Conservation (phyloP, 2,888 invertebrate species). For the Apantesis nais region DNA sequence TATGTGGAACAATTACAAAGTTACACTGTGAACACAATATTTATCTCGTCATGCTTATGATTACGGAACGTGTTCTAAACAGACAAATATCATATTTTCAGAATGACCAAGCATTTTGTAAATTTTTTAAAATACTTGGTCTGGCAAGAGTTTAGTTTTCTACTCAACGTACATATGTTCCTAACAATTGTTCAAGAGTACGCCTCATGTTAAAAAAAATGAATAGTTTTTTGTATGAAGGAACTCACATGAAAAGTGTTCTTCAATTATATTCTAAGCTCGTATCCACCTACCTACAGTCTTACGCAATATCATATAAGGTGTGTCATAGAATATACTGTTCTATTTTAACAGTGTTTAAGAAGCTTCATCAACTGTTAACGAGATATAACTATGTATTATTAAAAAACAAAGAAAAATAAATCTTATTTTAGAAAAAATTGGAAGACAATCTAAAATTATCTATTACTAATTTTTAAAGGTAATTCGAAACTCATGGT, state of each 20-base stretch:
- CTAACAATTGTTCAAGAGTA: background rate
- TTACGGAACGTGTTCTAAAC: background rate
- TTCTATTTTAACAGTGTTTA: background rate
- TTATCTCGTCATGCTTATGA: slow-evolving; percentile 7
- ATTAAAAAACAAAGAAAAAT: background rate
- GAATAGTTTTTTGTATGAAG: background rate
- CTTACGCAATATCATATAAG: background rate
- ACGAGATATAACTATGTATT: background rate
- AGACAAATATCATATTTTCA: background rate
- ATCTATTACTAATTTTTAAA: slow-evolving; percentile 39
- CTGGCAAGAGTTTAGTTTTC: no score
- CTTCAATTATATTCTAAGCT: background rate
- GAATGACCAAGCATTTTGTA: background rate
- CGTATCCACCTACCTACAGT: background rate
- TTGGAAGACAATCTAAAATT: slow-evolving; percentile 23
- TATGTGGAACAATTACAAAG: background rate
- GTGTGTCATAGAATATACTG: background rate
- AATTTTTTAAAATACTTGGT: no score
- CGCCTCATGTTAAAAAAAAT: background rate
- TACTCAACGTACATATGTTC: background rate
- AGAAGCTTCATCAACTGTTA: background rate
- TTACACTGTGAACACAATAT: background rate
- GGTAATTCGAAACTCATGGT: slow-evolving; percentile 51
- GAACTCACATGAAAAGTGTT: background rate
- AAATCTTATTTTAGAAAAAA: background rate